Base-by-base conservation (phyloP, 2,797 vertebrate genomes). In the Sebastes hopkinsi region DNA sequence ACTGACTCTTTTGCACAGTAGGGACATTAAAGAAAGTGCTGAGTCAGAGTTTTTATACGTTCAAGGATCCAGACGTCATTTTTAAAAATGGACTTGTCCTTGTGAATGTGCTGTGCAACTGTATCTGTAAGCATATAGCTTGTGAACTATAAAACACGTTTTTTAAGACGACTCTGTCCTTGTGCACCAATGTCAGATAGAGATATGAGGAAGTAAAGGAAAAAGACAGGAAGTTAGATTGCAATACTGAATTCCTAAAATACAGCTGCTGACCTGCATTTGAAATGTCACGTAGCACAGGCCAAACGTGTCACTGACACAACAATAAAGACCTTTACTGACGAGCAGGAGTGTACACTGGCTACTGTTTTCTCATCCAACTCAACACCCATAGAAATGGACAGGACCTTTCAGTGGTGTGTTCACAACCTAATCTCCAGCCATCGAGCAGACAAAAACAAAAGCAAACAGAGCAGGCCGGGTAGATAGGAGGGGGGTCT, bases 341-440 rank as follows among this genome's bases (percentile, higher is more conserved):
- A 85, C 46, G 42, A 64, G 32, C 6, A 23, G 58, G 30, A 68
- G 77, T 72, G 55, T n/a, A 58, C 27, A 54, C 30, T 29, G 29
- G 81, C 86, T 87, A 79, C 87, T 90, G 89, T 87, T 86, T 65
- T 27, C 71, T 69, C 79, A 85, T 79, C 72, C 60, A 67, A 54
- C 30, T 59, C 71, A 67, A 88, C 54, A 75, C 55, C 38, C 50
- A 18, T 38, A 72, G 50, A 79, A 75, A 83, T 4, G 72, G 65
- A 79, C 75, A n/a, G 14, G 61, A 78, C 60, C 58, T 77, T 66
- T 77, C 30, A 72, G 66, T 20, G 6, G 23, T 81, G 79, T 82
- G 83, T 89, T 80, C 83, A 81, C 87, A 89, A 30, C 3, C 4
- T 92, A 87, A 90, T 88, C 90, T 88, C 64, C 52, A 27, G 69